Evolutionary conservation across 2,797 vertebrate species (phyloP), one percentile per base, ranked within the genome.

Genomic region (Manis crassicaudata): DNA sequence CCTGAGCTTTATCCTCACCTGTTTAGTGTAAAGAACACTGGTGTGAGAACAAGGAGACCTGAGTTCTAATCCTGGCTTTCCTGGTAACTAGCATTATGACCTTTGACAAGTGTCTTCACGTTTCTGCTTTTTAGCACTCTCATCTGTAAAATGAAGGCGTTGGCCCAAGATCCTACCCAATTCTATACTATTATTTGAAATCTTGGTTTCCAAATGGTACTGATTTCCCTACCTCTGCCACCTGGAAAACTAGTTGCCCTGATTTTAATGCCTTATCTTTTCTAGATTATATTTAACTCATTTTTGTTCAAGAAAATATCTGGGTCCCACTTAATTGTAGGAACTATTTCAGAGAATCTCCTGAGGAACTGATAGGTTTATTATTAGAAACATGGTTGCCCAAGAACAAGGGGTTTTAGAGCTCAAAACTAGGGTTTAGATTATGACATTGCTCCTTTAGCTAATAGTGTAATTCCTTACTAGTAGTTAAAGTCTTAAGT

Each of bases 21-120:
- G 32, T 73, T 95, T 83, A 96, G 35, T 70, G 60, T 96, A 56
- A 96, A 62, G 85, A 97, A 87, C 65, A 96, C 65, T 95, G 86
- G 56, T 73, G 87, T 96, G 92, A 94, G 75, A 89, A 91, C 37
- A 56, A 80, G 77, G 82, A 91, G 75, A 73, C 80, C 67, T 87
- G 80, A 96, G 50, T 95, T 94, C 83, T 95, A 73, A 76, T 84
- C 27, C 83, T 68, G 76, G 29, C 90, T 97, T 93, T 93, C 50
- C 17, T 73, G 37, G 37, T 54, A 82, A 92, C 32, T 94, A 84
- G 52, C 75, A 76, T 86, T 77, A 82, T 80, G 21, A 18, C 43
- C 50, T 92, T 84, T 88, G 65, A 81, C 43, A 80, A 63, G 23
- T 87, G n/a, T 89, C 65, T 93, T 84, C 52, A 46, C 52, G 43